Base-by-base conservation (phyloP, 2,113 vertebrate species). In the Lagopus leucura region DNA sequence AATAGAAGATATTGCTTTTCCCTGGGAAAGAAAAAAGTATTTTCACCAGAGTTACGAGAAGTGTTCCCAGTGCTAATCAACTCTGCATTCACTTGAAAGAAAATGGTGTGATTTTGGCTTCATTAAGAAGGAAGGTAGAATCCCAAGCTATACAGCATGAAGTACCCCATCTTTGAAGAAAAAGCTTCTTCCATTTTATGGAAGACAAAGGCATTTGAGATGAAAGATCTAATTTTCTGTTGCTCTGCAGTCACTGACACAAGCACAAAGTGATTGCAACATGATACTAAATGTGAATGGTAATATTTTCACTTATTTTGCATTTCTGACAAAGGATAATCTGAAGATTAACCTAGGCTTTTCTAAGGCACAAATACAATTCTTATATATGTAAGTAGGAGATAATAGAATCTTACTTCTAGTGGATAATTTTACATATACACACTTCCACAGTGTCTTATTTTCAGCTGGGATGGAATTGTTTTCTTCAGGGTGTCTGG, bases 141-240 rank as follows among this genome's bases (percentile, higher is more conserved):
- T 54, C 52, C 48, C 74, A 77, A 36, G 11, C 42, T 55, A 15
- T 24, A 15, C 1, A 1, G 30, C 2, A 0, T 63, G 73, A 81
- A 93, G 57, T 0, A 0, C 17, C 69, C 21, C 27, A 14, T 52
- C 76, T 83, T 88, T 85, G 89, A 94, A 91, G 85, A 74, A 85
- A 89, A 61, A 9, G 43, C 24, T 95, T 87, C 82, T 89, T 25
- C n/a, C 73, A 50, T 71, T 89, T 92, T 87, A 52, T 89, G 84
- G 78, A 92, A 96, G 86, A 87, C 50, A 91, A 89, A 93, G 19
- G 32, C 60, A 71, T 69, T 77, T 80, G 75, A 89, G 75, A 91
- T 86, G 72, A 94, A 96, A 93, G 78, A 50, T 76, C 42, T 71
- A 60, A 80, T 80, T 93, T 67, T 94, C 42, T 77, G 17, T 63